Evolutionary conservation across 2,797 vertebrate species (phyloP).

Genomic region (Argyrosomus regius): DNA sequence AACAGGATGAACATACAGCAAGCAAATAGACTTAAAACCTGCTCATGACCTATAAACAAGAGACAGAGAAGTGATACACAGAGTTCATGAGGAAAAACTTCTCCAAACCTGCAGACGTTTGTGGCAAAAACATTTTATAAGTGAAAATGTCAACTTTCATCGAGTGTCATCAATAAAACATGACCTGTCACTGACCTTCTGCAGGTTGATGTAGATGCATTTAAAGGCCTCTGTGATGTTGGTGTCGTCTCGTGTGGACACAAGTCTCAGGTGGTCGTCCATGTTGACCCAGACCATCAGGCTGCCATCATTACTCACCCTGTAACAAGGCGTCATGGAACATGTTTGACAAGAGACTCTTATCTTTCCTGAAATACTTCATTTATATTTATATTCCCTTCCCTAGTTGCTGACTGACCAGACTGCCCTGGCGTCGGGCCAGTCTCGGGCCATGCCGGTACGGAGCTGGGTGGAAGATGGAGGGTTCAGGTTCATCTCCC

Average conservation of each 20-base stretch:
- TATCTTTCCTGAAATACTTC: neutral
- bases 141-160: neutral
- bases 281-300: conserved; percentile 82
- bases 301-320: conserved; percentile 75
- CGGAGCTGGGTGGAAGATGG: conserved; percentile 50
- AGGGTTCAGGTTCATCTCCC: conserved; percentile 27
- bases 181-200: conserved; percentile 49
- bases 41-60: too few species aligned
- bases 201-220: conserved; percentile 55
- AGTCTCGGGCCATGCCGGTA: conserved; percentile 59
- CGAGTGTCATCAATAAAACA: neutral
- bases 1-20: too few species aligned
- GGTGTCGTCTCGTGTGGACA: conserved; percentile 65
- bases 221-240: conserved; percentile 78
- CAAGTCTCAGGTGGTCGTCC: conserved; percentile 82
- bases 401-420: conserved; percentile 48
- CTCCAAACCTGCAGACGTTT: neutral
- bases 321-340: conserved; percentile 38
- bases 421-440: conserved; percentile 61
- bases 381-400: too few species aligned
- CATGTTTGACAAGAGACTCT: too few species aligned
- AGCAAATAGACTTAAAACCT: too few species aligned
- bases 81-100: too few species aligned
- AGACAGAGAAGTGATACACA: too few species aligned
- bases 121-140: too few species aligned